Evolutionary conservation across 2,113 vertebrate species (phyloP).

Genomic region (Psittacara wagleri): DNA sequence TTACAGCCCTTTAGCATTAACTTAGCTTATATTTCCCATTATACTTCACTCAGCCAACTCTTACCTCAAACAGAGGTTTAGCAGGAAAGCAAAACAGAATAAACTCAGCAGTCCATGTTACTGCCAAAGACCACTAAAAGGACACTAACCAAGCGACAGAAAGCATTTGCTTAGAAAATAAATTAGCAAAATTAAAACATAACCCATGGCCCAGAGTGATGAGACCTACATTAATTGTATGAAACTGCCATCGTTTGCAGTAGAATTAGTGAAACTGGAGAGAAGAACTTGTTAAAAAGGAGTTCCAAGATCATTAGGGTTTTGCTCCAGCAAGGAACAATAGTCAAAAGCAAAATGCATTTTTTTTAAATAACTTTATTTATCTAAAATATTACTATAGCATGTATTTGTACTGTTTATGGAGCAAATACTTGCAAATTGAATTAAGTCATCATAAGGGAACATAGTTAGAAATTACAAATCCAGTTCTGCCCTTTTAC

Average conservation of each 20-base stretch:
- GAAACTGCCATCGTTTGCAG: not conserved
- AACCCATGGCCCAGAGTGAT: not conserved
- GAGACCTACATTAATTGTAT: not conserved
- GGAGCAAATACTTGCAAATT: not conserved
- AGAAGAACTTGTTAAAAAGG: not conserved
- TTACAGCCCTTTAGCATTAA: constrained; percentile 38
- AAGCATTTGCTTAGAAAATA: constrained; percentile 11
- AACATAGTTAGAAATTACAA: not conserved
- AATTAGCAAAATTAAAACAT: constrained; percentile 15
- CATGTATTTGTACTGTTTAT: not conserved
- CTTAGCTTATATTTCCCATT: constrained; percentile 39
- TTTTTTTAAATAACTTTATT: not conserved
- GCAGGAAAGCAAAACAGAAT: constrained; percentile 21
- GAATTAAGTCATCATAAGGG: not conserved
- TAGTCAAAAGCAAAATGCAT: not conserved
- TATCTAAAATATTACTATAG: not conserved
- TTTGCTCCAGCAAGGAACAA: not conserved
- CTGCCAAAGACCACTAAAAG: constrained; percentile 33
- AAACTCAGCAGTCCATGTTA: not conserved
- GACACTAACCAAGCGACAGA: constrained; percentile 23
- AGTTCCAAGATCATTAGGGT: not conserved
- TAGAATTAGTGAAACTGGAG: not conserved
- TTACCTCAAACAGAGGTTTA: constrained; percentile 1
- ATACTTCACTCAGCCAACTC: not conserved
- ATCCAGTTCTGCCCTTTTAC: not conserved